These are phyloP conservation scores for Ceriagrion tenellum DNA, from an alignment of 2,888 invertebrate species.

Conservation along the genomic window DNA sequence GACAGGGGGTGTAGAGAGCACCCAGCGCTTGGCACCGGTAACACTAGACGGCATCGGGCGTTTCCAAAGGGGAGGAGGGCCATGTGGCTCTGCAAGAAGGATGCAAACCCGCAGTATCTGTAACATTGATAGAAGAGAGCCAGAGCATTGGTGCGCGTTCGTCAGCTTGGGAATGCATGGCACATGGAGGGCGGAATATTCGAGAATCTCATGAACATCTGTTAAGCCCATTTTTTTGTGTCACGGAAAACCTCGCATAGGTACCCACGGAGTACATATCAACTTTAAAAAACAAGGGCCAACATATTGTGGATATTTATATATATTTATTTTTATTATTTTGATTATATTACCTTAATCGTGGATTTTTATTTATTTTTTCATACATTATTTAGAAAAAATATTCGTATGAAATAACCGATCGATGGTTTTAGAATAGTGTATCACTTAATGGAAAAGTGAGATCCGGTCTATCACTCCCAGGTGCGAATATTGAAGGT, in stretches of 20 bases:
- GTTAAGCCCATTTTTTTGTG: neutral
- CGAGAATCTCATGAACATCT: neutral
- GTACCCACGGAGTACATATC: no score
- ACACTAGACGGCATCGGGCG: neutral
- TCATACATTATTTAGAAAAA: no score
- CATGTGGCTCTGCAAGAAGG: neutral
- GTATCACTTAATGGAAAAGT: no score
- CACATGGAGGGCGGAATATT: neutral
- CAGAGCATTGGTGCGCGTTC: neutral
- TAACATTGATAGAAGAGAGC: neutral
- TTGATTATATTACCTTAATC: no score
- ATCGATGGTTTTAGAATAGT: no score
- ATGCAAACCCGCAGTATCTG: neutral
- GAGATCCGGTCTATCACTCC: no score
- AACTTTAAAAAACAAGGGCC: no score
- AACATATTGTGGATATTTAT: no score
- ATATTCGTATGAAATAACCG: no score
- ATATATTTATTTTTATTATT: no score
- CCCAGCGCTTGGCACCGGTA: conserved; percentile 43
- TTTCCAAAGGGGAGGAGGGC: neutral
- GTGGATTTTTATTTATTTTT: no score
- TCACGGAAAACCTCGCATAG: neutral
- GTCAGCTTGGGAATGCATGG: neutral
- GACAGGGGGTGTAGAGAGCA: neutral
- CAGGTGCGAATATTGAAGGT: no score